Base-by-base conservation (phyloP, 2,797 vertebrate genomes). In the Mus minutoides region DNA sequence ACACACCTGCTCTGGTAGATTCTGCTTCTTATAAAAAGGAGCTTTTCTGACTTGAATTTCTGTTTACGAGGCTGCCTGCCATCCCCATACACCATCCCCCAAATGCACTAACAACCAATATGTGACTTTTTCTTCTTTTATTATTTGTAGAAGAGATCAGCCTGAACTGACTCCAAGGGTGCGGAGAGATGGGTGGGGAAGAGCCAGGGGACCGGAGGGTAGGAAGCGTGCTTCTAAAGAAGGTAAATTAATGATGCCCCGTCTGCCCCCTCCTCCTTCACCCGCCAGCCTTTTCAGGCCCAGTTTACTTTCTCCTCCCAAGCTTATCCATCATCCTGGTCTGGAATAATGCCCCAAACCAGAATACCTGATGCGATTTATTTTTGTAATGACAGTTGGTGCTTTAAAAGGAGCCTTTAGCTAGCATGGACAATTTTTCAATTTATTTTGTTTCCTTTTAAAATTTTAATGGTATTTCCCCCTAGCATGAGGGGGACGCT, bases 251-350 rank as follows among this genome's bases (percentile, higher is more conserved):
- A 58, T 92, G 49, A 40, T 73, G 49, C 71, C 64, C 26, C 16
- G 13, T 34, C n/a, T 3, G 1, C 19, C 2, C 22, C 40, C 17
- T 24, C 31, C n/a, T 79, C 22, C 49, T 71, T 19, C 12, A 97
- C 97, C 95, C 69, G 21, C 86, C 17, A 58, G 67, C 73, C 56
- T 49, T 75, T 62, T 77, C 29, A 83, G 96, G 94, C 91, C 60
- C 6, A 88, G 94, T 64, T 92, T 76, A 84, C 62, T 93, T 97
- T 98, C 58, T 96, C 80, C 96, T 98, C 98, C 94, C 94, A 97
- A 98, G 94, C 90, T 90, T 96, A 95, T 96, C 96, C 80, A 71
- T 97, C 91, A 85, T 88, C 78, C 96, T 83, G 60, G 86, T 90
- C 88, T 97, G 11, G 1, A 97, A 94, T 95, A 97, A 96, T 94